These are phyloP conservation scores for Poecilia latipinna DNA, from an alignment of 2,113 vertebrate species.

Conservation along the genomic window DNA sequence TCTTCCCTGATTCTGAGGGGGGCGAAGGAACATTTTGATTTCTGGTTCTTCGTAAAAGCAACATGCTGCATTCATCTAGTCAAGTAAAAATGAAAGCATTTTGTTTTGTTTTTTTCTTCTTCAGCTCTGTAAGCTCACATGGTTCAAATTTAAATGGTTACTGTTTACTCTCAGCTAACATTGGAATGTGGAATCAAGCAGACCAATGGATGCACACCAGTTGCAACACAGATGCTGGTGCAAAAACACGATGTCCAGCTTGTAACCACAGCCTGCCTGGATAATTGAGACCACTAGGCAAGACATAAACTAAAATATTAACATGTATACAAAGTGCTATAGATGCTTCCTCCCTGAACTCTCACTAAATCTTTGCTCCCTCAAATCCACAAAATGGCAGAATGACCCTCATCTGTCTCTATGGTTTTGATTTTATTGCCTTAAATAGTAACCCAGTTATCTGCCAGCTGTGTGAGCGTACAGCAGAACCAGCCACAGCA, in stretches of 20 bases:
- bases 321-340: background rate
- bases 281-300: background rate
- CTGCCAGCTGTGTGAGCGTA: constrained; percentile 18
- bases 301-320: constrained; percentile 2
- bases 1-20: background rate
- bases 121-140: constrained; percentile 32
- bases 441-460: constrained; percentile 33
- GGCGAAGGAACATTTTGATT: background rate
- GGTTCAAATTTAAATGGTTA: constrained; percentile 35
- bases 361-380: background rate
- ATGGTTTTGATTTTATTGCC: constrained; percentile 22
- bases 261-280: background rate
- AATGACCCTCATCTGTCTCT: constrained; percentile 16
- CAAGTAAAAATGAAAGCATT: background rate
- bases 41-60: background rate
- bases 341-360: background rate
- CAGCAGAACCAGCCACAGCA: constrained; percentile 14
- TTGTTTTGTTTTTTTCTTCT: background rate
- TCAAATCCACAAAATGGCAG: constrained; percentile 8
- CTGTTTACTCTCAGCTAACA: constrained; percentile 21
- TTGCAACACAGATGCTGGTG: background rate
- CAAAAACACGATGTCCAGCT: background rate
- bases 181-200: constrained; percentile 16
- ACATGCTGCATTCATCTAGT: background rate
- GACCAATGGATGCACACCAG: background rate